A percentile compares a stretch with the other conserved stretches of the same genome.
Evolutionary conservation across 2,797 vertebrate genomes (phyloP).

Genomic region (Pyrocephalus nanus): DNA sequence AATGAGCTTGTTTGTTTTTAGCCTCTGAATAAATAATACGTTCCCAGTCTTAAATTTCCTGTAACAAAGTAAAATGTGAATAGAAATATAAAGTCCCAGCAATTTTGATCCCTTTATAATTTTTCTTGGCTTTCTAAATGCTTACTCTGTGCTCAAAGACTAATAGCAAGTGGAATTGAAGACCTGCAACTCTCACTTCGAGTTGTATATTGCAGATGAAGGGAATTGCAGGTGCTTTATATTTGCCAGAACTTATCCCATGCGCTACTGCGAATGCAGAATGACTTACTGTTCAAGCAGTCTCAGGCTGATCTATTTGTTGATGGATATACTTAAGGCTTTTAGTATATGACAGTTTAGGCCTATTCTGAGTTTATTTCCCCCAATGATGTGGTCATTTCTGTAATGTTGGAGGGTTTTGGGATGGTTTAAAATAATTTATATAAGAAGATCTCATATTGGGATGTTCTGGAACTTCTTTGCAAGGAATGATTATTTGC

Average conservation of each 20-base stretch:
- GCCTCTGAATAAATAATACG: conserved; percentile 3
- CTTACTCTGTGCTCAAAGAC: not conserved
- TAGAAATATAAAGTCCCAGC: not conserved
- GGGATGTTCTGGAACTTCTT: not conserved
- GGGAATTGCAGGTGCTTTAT: not conserved
- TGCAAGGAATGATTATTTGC: not conserved
- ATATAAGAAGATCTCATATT: not conserved
- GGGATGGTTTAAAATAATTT: not conserved
- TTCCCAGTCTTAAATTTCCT: not conserved
- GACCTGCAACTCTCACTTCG: not conserved
- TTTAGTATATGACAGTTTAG: not conserved
- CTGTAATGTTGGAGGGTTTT: conserved; percentile 6
- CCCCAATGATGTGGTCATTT: not conserved
- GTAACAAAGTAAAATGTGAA: conserved; percentile 23
- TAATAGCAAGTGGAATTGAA: conserved; percentile 28
- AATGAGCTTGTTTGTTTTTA: conserved; percentile 18
- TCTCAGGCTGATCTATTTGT: conserved; percentile 8
- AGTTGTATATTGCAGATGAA: conserved; percentile 28
- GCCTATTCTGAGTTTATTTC: not conserved
- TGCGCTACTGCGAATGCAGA: not conserved
- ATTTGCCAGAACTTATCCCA: not conserved
- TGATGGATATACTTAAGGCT: not conserved
- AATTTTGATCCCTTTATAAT: conserved; percentile 4
- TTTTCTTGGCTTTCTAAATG: not conserved
- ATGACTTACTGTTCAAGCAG: not conserved